Evolutionary conservation across 2,888 invertebrate species (phyloP), one percentile per base, ranked within the genome.

Genomic region (Drosophila anomalipes): DNA sequence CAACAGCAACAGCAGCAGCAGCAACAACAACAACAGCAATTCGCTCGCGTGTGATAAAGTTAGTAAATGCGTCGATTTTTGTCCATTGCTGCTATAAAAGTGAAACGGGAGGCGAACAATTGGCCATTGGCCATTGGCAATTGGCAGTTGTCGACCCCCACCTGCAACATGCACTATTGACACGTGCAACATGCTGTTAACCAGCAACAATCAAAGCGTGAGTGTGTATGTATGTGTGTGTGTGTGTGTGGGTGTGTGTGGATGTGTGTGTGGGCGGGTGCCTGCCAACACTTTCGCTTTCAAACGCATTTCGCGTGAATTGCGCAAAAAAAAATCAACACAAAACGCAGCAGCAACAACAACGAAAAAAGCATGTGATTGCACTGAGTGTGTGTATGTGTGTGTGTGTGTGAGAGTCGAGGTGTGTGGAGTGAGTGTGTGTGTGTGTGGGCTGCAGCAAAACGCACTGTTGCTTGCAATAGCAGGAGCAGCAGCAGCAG

Each of bases 151-250:
- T 63, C 64, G 64, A 53, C 67, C 44, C 65, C 70, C 78, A 86
- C 86, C 86, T 88, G 89, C 90, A 88, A 77, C 88, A 81, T 77
- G 57, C 86, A 66, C 60, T 87, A 89, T 87, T 87, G 86, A 87
- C 86, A 89, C 87, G 83, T 86, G 86, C 91, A 90, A 89, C 86
- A 90, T 87, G 86, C 89, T 86, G 91, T 90, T 89, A 89, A 89
- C 77, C 82, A 73, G 52, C 74, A 72, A 62, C 69, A 70, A 75
- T 75, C 65, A 62, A 44, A 75, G 80, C 70, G 54, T 51, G 56
- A 44, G 63, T 61, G 56, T n/a, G 28, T 57, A 19, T 63, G 51
- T 41, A 59, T 49, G 70, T 47, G 12, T 61, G 61, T 69, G 49
- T 51, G 30, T 68, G 49, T 51, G 41, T 51, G 22, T 71, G 69